Percentiles rank a stretch among this genome's conserved stretches.
Conservation (phyloP, 2,113 vertebrate species). For the Gallinago paraguaiae region DNA sequence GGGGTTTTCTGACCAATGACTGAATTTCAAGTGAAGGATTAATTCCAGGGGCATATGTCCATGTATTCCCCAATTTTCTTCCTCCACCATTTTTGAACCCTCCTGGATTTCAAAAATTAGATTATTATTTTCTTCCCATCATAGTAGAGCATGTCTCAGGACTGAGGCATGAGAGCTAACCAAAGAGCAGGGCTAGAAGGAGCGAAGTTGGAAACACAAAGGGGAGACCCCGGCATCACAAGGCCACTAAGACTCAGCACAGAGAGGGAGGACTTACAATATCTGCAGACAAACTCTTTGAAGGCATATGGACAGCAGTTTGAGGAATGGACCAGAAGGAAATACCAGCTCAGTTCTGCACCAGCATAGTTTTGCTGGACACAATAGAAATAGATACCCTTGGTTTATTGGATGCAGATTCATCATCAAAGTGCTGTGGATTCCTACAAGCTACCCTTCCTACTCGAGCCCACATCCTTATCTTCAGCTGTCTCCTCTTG, state of each 20-base stretch:
- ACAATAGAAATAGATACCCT: not conserved
- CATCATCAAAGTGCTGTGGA: not conserved
- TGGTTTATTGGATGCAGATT: not conserved
- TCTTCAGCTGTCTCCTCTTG: not conserved
- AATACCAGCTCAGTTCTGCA: not conserved
- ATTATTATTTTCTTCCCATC: not conserved
- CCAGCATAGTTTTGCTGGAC: not conserved
- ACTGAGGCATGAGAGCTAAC: not conserved
- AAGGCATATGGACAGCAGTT: rapidly evolving
- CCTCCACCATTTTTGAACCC: not conserved
- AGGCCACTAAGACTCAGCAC: not conserved
- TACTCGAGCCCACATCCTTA: not conserved
- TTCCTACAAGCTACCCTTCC: not conserved
- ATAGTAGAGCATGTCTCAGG: not conserved
- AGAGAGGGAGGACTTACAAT: not conserved
- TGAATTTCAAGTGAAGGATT: not conserved
- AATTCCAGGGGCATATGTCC: not conserved
- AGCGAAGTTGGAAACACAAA: not conserved
- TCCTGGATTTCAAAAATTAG: not conserved
- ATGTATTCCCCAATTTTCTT: not conserved
- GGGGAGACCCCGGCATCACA: not conserved
- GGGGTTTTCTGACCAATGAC: not conserved
- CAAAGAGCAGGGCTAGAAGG: not conserved
- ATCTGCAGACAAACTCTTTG: not conserved
- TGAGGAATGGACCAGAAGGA: not conserved